Evolutionary conservation across 2,113 vertebrate genomes (phyloP), one percentile per base, ranked within the genome.

Genomic region (Myiopsitta monachus): DNA sequence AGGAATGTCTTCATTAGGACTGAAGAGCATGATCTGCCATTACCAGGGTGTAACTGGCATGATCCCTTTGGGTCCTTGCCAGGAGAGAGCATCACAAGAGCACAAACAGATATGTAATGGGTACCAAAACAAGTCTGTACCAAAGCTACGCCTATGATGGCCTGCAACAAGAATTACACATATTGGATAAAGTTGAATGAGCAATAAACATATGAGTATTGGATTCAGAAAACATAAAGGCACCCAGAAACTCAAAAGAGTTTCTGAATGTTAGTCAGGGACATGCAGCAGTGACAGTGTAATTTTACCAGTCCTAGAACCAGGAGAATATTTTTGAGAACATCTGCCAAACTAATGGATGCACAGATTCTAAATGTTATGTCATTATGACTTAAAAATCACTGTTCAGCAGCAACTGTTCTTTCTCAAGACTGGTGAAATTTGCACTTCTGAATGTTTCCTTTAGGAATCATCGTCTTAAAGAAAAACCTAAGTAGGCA

Each of bases 61-160:
- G 70, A 90, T 83, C 27, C 3, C 47, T 70, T 69, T 78, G 82
- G 38, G 31, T 27, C n/a, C 81, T 74, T 1, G 26, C 87, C 89
- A 91, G 47, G 5, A 87, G 14, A 57, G 10, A 93, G 26, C 76
- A 36, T 67, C 87, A 87, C 39, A 81, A 67, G 61, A 87, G 27
- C 52, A 64, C 51, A 95, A 78, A 80, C 61, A 94, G 73, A 67
- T 26, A 3, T 38, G 47, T 88, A 83, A 93, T 63, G 80, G 55
- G 51, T 75, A 94, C 55, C 87, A 94, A 66, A 79, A 30, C 64
- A 81, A 87, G 39, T 55, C 66, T 75, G 55, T 17, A 24, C 81
- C 76, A 83, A 87, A 91, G 77, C 47, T 91, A 92, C 47, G 27
- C 89, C 94, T 75, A 75, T 77, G 61, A 51, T 87, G 72, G 69